These are phyloP conservation scores for Darevskia nairensis DNA, from an alignment of 2,797 vertebrate species.

Conservation along the genomic window DNA sequence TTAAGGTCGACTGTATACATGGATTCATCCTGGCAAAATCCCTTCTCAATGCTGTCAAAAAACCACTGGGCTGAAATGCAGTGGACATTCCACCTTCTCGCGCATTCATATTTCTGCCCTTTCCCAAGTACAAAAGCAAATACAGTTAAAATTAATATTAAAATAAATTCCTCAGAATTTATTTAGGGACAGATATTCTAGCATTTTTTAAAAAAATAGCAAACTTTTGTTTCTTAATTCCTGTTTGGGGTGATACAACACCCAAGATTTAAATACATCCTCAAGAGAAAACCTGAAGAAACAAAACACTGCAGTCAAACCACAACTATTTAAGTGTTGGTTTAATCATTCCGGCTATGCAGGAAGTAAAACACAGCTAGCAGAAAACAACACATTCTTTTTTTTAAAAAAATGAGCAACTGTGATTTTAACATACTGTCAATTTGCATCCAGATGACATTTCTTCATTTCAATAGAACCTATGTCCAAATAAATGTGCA, in stretches of 20 bases:
- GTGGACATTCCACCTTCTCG: constrained; percentile 94
- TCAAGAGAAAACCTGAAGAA: neutral
- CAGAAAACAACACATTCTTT: neutral
- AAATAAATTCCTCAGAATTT: neutral
- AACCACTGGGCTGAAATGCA: constrained; percentile 95
- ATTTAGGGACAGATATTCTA: neutral
- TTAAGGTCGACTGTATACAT: constrained; percentile 83
- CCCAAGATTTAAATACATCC: neutral
- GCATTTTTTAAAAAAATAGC: neutral
- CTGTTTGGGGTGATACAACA: neutral
- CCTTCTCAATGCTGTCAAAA: constrained; percentile 94
- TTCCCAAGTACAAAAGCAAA: constrained; percentile 46
- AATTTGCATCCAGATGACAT: neutral
- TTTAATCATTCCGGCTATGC: neutral
- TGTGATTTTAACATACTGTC: neutral
- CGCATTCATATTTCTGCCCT: constrained; percentile 99
- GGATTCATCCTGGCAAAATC: constrained; percentile 94
- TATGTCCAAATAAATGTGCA: neutral
- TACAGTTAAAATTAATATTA: constrained; percentile 7
- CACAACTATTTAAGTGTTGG: neutral
- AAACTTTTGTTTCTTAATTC: neutral
- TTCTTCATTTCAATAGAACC: neutral
- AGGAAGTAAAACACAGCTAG: neutral
- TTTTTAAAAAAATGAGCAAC: neutral
- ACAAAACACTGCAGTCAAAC: neutral